These are phyloP conservation scores for Anisognathus igniventris DNA, from an alignment of 2,797 vertebrate genomes.

Conservation along the genomic window DNA sequence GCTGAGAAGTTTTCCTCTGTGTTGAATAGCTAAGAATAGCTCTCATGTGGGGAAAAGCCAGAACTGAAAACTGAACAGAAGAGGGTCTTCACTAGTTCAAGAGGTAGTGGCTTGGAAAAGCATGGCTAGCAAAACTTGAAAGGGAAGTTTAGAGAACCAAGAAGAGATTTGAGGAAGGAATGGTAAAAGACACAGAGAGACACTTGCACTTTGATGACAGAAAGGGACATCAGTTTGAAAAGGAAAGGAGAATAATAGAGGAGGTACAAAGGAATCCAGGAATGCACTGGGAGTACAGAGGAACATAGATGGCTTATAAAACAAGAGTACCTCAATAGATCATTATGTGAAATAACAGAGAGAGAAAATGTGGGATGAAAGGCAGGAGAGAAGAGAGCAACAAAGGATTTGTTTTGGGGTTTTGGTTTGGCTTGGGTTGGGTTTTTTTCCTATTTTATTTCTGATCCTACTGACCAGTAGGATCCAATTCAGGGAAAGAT, in stretches of 20 bases:
- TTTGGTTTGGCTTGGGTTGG: accelerated
- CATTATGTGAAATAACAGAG: background rate
- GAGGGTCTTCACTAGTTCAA: background rate
- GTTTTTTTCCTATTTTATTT: background rate
- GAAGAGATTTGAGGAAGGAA: background rate
- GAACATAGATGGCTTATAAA: background rate
- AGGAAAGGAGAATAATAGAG: background rate
- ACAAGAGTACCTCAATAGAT: background rate
- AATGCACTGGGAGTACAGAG: background rate
- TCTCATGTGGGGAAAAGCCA: background rate
- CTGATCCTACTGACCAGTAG: background rate
- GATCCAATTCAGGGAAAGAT: background rate
- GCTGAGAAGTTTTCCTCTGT: accelerated
- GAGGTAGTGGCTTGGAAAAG: background rate
- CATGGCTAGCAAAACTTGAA: background rate
- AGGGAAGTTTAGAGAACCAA: background rate
- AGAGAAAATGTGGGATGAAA: background rate
- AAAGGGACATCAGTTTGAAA: background rate
- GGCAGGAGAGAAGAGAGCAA: background rate
- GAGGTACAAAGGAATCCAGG: background rate
- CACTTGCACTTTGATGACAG: background rate
- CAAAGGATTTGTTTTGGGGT: background rate
- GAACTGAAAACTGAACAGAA: background rate
- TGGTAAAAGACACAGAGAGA: background rate
- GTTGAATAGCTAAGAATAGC: background rate